Evolutionary conservation across 2,797 vertebrate species (phyloP), one percentile per base, ranked within the genome.

Genomic region (Syncerus caffer): DNA sequence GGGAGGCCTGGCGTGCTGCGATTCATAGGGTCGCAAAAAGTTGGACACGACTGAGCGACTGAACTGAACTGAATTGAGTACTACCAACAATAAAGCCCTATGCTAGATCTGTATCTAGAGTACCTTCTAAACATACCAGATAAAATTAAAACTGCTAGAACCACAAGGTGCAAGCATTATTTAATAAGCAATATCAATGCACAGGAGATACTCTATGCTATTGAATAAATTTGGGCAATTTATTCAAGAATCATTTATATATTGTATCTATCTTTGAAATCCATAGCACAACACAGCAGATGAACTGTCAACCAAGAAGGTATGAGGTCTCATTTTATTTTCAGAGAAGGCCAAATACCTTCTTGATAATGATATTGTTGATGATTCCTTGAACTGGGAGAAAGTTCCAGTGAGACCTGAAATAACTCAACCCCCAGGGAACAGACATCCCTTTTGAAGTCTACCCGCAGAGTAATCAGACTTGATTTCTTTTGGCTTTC

Each of bases 181-280:
- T 45, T 84, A 55, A 50, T 83, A 45, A 90, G 47, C 80, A 23
- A 2, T 90, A 9, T 86, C 78, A 83, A 80, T 57, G 11, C 12
- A 53, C 14, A 88, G 23, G 55, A 92, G 89, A 57, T 71, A 58
- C 21, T 94, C 13, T 27, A 3, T 64, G 12, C 47, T 88, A 93
- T 34, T 92, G 97, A 94, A 51, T 27, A 93, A 67, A 89, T 78
- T 25, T 95, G 87, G n/a, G 14, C 34, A 88, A 84, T 53, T 95
- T 93, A 60, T 58, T 67, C 93, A 97, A 79, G 8, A 93, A 89
- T 58, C 9, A 51, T 76, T 42, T 80, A 53, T 78, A 25, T 78
- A 55, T 60, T 79, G 51, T 64, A 95, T 64, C 45, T 78, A 23
- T 55, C 76, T 97, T 96, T 95, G 88, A 96, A 92, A 96, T 85